phyloP scores from a whole-genome alignment of 1,140 invertebrate genomes.

The Drosophila prosaltans region DNA sequence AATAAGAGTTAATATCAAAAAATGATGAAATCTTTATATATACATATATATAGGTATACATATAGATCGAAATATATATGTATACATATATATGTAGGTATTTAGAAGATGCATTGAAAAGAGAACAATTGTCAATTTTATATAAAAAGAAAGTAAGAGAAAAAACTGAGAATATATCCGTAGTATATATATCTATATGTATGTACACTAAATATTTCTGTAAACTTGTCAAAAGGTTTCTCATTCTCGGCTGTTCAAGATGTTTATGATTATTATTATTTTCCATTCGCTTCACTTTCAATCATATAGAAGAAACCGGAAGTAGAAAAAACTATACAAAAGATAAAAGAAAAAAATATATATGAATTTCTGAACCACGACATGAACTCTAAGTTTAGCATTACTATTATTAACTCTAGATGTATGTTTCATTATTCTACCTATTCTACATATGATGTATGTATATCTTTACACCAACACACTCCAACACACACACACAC shows the following conservation, averaged over 20 bases:
- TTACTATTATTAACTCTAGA: slow-evolving; percentile 36
- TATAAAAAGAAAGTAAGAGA: neutral
- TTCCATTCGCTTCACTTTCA: neutral
- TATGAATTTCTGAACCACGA: slow-evolving; percentile 40
- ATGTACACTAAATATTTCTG: slow-evolving; percentile 16
- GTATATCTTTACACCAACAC: slow-evolving; percentile 41
- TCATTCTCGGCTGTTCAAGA: slow-evolving; percentile 4
- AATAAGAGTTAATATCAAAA: slow-evolving; percentile 10
- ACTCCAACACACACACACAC: neutral
- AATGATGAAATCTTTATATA: neutral
- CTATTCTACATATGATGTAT: slow-evolving; percentile 21
- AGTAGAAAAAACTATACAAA: slow-evolving; percentile 24
- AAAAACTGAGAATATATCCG: neutral
- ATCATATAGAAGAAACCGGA: slow-evolving; percentile 21
- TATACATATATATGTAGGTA: neutral
- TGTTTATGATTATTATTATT: neutral
- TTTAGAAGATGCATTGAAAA: slow-evolving; percentile 1
- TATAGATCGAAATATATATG: no score
- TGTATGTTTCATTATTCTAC: slow-evolving; percentile 31
- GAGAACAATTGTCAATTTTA: slow-evolving; percentile 18
- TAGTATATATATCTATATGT: neutral
- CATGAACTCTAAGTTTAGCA: slow-evolving; percentile 62
- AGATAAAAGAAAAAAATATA: neutral
- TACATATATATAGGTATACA: no score
- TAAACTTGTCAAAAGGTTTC: slow-evolving; percentile 20